Percentiles rank a stretch among this genome's conserved stretches.
phyloP scores from a whole-genome alignment of 2,113 vertebrate species.

The Rallus limicola region DNA sequence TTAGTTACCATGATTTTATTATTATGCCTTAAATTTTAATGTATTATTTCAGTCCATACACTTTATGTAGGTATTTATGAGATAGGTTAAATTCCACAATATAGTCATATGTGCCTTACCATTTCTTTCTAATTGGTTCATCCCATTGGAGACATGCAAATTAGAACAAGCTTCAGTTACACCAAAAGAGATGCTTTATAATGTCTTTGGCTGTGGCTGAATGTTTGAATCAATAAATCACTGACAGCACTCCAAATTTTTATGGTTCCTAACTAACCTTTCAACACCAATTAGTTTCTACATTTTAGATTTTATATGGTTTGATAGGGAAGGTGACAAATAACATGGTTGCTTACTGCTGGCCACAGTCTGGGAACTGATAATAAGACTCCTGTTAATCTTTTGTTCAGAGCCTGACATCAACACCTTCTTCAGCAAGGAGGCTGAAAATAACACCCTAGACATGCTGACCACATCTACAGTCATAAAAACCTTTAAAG shows the following conservation, averaged over 20 bases:
- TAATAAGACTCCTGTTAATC: background rate
- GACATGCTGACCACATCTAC: background rate
- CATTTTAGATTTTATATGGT: background rate
- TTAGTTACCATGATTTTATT: background rate
- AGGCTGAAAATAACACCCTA: background rate
- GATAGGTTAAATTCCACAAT: background rate
- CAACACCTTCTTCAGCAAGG: background rate
- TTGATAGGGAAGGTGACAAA: background rate
- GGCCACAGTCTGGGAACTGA: background rate
- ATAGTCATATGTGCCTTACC: background rate
- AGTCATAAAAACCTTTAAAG: background rate
- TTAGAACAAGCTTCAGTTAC: background rate
- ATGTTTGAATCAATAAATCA: background rate
- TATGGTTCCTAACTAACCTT: background rate
- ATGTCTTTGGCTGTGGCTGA: background rate
- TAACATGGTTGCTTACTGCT: background rate
- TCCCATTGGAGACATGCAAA: background rate
- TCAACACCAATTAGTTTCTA: background rate
- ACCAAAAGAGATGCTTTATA: background rate
- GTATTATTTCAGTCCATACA: background rate
- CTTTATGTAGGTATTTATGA: background rate
- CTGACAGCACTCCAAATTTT: background rate
- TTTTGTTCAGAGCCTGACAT: background rate
- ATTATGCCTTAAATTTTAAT: background rate
- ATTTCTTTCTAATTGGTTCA: background rate